These are phyloP conservation scores for Pollenia amentaria DNA, from an alignment of 2,888 invertebrate genomes.

Conservation along the genomic window DNA sequence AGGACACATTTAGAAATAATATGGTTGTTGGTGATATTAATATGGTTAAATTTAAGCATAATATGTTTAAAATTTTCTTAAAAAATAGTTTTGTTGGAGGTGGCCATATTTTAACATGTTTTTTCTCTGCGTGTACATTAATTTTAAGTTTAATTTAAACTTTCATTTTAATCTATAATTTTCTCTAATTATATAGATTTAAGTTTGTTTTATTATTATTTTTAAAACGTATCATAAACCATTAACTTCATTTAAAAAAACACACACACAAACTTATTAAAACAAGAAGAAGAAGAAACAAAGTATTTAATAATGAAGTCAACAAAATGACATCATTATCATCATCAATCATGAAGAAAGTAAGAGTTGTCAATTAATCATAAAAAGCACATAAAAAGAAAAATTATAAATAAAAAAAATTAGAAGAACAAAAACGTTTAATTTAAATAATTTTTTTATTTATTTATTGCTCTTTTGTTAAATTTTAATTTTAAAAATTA, in stretches of 20 bases:
- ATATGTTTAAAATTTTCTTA: constrained; percentile 4
- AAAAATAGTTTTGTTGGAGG: too few relatives aligned
- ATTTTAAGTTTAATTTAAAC: constrained; percentile 17
- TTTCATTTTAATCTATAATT: constrained; percentile 49
- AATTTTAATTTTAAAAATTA: not conserved
- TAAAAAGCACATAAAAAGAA: not conserved
- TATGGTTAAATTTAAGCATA: too few relatives aligned
- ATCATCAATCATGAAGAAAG: constrained; percentile 67
- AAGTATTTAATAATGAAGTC: not conserved
- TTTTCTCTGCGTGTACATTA: not conserved
- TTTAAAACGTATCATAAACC: constrained; percentile 30
- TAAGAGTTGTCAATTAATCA: constrained; percentile 66
- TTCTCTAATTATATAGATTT: constrained; percentile 43
- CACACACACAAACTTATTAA: not conserved
- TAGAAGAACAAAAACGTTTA: not conserved
- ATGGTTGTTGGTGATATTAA: too few relatives aligned
- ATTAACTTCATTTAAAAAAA: not conserved
- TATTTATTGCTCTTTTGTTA: not conserved
- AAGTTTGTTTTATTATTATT: constrained; percentile 11
- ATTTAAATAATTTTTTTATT: constrained; percentile 6
- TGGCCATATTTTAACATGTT: too few relatives aligned
- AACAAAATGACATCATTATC: constrained; percentile 65
- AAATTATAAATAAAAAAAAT: too few relatives aligned
- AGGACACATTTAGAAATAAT: too few relatives aligned
- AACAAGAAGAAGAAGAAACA: not conserved